Percentiles rank a stretch among this genome's conserved stretches.
These are phyloP conservation scores for Belonocnema kinseyi DNA, from an alignment of 1,140 invertebrate species.

Conservation along the genomic window DNA sequence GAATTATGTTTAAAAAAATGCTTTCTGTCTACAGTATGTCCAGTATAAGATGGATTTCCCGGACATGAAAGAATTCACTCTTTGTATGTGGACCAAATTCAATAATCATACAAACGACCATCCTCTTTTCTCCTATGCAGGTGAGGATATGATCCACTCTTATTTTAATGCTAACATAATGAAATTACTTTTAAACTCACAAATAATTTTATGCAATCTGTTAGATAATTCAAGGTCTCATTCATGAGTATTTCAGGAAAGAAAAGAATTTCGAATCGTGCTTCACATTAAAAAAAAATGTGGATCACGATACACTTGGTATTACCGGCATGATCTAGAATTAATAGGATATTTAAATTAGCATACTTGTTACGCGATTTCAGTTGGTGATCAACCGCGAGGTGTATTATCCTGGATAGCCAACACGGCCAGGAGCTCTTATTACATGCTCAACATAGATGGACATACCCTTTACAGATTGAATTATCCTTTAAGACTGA, in stretches of 20 bases:
- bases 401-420: conserved; percentile 86
- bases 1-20: too few species aligned
- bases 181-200: too few species aligned
- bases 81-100: conserved; percentile 88
- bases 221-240: too few species aligned
- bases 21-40: conserved; percentile 70
- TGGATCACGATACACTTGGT: neutral
- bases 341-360: conserved; percentile 28
- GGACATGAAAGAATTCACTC: conserved; percentile 86
- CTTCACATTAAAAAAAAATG: neutral
- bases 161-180: neutral
- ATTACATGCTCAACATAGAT: conserved; percentile 86
- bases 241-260: neutral
- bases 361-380: conserved; percentile 43
- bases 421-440: conserved; percentile 86
- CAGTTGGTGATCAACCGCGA: conserved; percentile 83
- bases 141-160: conserved; percentile 74
- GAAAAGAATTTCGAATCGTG: neutral
- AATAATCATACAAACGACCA: conserved; percentile 87
- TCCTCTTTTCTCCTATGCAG: conserved; percentile 87
- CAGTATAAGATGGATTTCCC: conserved; percentile 83
- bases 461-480: conserved; percentile 88
- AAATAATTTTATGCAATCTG: too few species aligned
- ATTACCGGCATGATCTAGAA: conserved; percentile 21
- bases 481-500: conserved; percentile 86